Conservation (phyloP, 1,140 invertebrate species). For the Bombus superbus region DNA sequence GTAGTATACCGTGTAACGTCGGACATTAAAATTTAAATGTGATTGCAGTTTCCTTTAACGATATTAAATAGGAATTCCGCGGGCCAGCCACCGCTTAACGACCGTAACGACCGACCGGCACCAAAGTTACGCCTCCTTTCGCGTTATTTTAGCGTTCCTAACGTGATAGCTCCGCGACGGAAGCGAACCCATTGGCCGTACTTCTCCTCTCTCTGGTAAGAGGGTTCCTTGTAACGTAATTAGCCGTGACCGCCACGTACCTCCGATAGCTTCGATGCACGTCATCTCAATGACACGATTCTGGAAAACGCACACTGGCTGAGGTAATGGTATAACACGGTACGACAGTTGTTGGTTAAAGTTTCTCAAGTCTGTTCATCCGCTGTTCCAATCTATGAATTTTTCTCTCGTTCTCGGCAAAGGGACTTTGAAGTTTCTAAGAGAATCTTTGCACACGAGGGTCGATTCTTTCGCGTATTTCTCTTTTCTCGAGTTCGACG, state of each 20-base stretch:
- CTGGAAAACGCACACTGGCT: background rate
- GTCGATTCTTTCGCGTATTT: no score
- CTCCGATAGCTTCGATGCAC: background rate
- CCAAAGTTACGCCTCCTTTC: conserved; percentile 17
- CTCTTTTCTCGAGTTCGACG: no score
- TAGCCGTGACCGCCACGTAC: conserved; percentile 11
- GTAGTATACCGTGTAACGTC: conserved; percentile 10
- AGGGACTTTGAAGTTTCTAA: no score
- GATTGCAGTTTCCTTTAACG: conserved; percentile 48
- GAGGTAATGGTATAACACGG: no score
- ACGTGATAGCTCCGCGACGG: conserved; percentile 4
- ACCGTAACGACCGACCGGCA: conserved; percentile 12
- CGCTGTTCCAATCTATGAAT: no score
- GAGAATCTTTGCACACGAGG: no score
- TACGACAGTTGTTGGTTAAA: fast-evolving
- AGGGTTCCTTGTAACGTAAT: background rate
- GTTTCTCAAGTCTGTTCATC: no score
- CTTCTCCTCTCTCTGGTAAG: background rate
- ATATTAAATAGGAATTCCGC: conserved; percentile 49
- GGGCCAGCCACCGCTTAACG: conserved; percentile 17
- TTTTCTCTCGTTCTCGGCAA: no score
- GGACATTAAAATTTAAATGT: conserved; percentile 48
- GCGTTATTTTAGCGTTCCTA: conserved; percentile 17
- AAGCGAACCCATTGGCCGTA: background rate
- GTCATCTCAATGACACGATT: background rate